Evolutionary conservation across 2,113 vertebrate genomes (phyloP).

Genomic region (Amazona guildingii): DNA sequence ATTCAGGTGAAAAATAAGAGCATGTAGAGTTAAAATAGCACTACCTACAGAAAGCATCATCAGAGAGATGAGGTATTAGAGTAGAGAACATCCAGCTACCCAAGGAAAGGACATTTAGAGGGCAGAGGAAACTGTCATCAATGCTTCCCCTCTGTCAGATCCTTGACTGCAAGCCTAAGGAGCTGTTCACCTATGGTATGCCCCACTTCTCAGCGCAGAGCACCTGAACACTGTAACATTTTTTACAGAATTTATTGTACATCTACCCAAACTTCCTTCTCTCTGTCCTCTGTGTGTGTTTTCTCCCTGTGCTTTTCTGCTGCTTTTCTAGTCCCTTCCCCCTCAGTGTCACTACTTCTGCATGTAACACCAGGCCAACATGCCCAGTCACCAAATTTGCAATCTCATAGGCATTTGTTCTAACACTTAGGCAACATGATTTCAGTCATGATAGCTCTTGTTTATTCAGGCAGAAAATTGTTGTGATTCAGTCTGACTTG

Average conservation of each 20-base stretch:
- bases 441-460: not conserved
- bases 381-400: not conserved
- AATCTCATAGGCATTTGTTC: not conserved
- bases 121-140: not conserved
- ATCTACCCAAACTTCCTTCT: not conserved
- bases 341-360: not conserved
- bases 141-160: not conserved
- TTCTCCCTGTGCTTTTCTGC: not conserved
- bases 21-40: not conserved
- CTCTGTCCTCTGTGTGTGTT: not conserved
- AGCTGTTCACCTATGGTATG: not conserved
- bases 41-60: not conserved
- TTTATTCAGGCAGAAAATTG: not conserved
- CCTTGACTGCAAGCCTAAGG: not conserved
- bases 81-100: not conserved
- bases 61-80: not conserved
- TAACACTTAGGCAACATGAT: not conserved
- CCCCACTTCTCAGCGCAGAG: not conserved
- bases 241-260: not conserved
- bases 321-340: not conserved
- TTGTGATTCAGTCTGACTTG: slow-evolving; percentile 10
- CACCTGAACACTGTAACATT: not conserved
- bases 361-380: not conserved
- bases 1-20: not conserved
- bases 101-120: not conserved